Conservation (phyloP, 1,140 invertebrate species). For the Kradibia gibbosae region DNA sequence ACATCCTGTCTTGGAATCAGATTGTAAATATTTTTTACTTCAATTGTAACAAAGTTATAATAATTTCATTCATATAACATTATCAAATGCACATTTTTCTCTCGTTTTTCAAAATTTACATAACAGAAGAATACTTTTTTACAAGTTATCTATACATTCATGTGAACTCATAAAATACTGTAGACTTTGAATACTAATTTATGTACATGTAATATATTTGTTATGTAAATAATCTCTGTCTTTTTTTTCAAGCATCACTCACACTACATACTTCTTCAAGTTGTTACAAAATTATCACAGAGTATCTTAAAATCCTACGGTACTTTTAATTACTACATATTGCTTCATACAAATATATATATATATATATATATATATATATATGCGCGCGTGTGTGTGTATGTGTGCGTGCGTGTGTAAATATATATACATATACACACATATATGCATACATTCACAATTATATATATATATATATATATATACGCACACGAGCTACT, state of each 20-base stretch:
- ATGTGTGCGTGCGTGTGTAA: neutral
- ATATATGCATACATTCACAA: too few species aligned
- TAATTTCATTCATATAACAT: too few species aligned
- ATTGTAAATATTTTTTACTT: too few species aligned
- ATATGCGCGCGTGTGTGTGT: too few species aligned
- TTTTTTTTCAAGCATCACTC: neutral
- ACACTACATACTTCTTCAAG: slow-evolving; percentile 1
- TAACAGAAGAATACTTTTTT: neutral
- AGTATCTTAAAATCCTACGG: slow-evolving; percentile 50
- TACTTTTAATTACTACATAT: slow-evolving; percentile 6
- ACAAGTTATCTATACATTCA: neutral
- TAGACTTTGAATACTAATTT: slow-evolving; percentile 33
- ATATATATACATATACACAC: neutral
- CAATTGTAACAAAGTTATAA: too few species aligned
- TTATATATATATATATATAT: too few species aligned
- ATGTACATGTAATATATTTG: slow-evolving; percentile 34
- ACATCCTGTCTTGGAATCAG: too few species aligned
- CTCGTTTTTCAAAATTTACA: neutral
- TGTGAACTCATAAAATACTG: slow-evolving; percentile 26
- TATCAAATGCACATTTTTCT: too few species aligned
- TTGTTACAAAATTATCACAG: slow-evolving; percentile 62
- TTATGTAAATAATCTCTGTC: slow-evolving; percentile 8
- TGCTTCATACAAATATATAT: slow-evolving; percentile 6
- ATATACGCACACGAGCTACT: neutral
- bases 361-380: too few species aligned